A percentile compares a stretch with the other conserved stretches of the same genome.
Conservation (phyloP, 2,113 vertebrate genomes). For the Lasiurus cinereus region DNA sequence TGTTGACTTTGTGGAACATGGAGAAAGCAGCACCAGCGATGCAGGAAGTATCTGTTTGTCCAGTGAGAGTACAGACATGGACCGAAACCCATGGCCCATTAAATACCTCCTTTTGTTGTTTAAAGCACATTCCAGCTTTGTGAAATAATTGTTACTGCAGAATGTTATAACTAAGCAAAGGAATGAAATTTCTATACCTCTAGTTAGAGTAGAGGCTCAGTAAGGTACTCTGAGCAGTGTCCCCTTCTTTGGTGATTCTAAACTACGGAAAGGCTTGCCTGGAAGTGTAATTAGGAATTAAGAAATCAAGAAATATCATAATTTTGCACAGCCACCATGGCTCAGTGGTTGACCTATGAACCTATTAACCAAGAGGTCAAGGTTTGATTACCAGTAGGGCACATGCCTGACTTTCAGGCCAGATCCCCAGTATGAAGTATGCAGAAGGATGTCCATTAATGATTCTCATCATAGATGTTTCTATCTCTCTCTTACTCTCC, state of each 20-base stretch:
- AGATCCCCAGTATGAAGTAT: too few relatives aligned
- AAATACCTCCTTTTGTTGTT: constrained; percentile 53
- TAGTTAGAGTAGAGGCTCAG: background rate
- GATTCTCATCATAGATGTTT: too few relatives aligned
- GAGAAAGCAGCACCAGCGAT: background rate
- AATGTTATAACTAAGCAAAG: background rate
- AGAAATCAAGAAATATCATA: background rate
- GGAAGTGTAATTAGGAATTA: background rate
- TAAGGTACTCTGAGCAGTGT: background rate
- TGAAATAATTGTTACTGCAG: constrained; percentile 61
- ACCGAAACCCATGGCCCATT: constrained; percentile 48
- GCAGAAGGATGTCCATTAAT: too few relatives aligned
- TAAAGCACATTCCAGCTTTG: constrained; percentile 66
- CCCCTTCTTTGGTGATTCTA: background rate
- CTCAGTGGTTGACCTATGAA: too few relatives aligned
- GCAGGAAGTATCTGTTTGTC: constrained; percentile 56
- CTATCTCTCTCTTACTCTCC: too few relatives aligned
- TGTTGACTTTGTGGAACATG: constrained; percentile 49
- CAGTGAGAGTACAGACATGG: background rate
- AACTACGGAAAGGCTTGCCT: background rate
- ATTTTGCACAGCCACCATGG: background rate
- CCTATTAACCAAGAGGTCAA: too few relatives aligned
- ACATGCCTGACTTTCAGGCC: too few relatives aligned
- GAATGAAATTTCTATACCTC: constrained; percentile 33
- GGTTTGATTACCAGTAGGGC: too few relatives aligned